A percentile compares a stretch with the other conserved stretches of the same genome.
These are phyloP conservation scores for Spialia ferax DNA, from an alignment of 2,888 invertebrate species.

Conservation along the genomic window DNA sequence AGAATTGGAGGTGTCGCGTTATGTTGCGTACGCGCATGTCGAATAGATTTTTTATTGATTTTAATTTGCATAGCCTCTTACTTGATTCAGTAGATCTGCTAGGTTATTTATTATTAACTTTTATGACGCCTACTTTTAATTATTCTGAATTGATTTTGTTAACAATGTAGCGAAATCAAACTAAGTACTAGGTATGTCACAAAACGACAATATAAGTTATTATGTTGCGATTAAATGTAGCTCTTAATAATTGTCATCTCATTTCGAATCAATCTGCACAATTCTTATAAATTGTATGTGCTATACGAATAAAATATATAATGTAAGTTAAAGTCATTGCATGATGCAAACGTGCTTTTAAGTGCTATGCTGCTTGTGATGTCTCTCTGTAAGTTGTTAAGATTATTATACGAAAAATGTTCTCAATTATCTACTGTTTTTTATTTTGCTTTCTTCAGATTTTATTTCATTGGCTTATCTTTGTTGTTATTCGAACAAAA, in stretches of 20 bases:
- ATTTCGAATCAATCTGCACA: slow-evolving; percentile 34
- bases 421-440: slow-evolving; percentile 65
- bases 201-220: slow-evolving; percentile 41
- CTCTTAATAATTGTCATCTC: slow-evolving; percentile 31
- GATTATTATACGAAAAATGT: slow-evolving; percentile 78
- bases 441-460: slow-evolving; percentile 48
- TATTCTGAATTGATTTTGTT: slow-evolving; percentile 32
- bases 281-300: slow-evolving; percentile 46
- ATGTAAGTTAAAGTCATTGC: slow-evolving; percentile 33
- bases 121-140: slow-evolving; percentile 42
- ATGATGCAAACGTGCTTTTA: slow-evolving; percentile 35
- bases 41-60: slow-evolving; percentile 23
- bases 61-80: slow-evolving; percentile 44
- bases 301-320: slow-evolving; percentile 32
- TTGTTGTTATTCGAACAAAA: background rate
- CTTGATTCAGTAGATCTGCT: slow-evolving; percentile 74
- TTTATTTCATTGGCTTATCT: slow-evolving; percentile 21
- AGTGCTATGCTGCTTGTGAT: slow-evolving; percentile 63
- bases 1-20: slow-evolving; percentile 20
- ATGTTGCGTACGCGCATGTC: slow-evolving; percentile 13
- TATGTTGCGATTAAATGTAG: slow-evolving; percentile 6
- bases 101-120: slow-evolving; percentile 64
- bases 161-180: slow-evolving; percentile 35
- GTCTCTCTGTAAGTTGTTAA: slow-evolving; percentile 77
- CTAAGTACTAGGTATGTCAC: slow-evolving; percentile 42